These are phyloP conservation scores for Drosophila jambulina DNA, from an alignment of 1,140 invertebrate species.

Conservation along the genomic window DNA sequence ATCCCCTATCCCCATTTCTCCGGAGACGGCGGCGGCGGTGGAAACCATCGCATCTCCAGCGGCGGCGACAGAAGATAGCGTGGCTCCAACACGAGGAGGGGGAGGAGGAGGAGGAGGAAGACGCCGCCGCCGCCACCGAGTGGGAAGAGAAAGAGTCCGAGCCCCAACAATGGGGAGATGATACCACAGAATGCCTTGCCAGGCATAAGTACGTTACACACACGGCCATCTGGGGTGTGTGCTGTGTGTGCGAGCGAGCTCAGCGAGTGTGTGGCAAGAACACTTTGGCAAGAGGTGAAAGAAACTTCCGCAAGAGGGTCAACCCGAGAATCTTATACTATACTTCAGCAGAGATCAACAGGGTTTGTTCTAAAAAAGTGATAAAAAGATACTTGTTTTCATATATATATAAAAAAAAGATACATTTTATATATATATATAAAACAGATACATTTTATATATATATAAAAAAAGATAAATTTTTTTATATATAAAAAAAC, in stretches of 20 bases:
- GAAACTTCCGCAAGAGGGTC: conserved; percentile 31
- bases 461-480: too few species aligned
- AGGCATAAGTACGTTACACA: conserved; percentile 58
- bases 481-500: too few species aligned
- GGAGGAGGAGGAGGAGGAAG: background rate
- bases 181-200: conserved; percentile 53
- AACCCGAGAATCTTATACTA: conserved; percentile 3
- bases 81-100: conserved; percentile 11
- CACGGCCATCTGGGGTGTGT: conserved; percentile 9
- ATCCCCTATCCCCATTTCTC: conserved; percentile 13
- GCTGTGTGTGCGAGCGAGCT: conserved; percentile 6
- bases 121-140: conserved; percentile 2
- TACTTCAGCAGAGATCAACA: background rate
- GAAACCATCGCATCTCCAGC: conserved; percentile 18
- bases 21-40: background rate
- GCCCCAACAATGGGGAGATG: conserved; percentile 60
- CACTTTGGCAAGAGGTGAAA: conserved; percentile 21
- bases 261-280: conserved; percentile 27
- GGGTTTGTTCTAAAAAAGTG: background rate
- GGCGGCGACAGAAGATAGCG: conserved; percentile 30
- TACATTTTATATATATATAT: too few species aligned
- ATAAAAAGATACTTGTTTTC: too few species aligned
- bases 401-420: background rate
- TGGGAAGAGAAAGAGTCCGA: conserved; percentile 18
- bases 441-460: too few species aligned